These are phyloP conservation scores for Sisor rabdophorus DNA, from an alignment of 2,113 vertebrate species.

Conservation along the genomic window DNA sequence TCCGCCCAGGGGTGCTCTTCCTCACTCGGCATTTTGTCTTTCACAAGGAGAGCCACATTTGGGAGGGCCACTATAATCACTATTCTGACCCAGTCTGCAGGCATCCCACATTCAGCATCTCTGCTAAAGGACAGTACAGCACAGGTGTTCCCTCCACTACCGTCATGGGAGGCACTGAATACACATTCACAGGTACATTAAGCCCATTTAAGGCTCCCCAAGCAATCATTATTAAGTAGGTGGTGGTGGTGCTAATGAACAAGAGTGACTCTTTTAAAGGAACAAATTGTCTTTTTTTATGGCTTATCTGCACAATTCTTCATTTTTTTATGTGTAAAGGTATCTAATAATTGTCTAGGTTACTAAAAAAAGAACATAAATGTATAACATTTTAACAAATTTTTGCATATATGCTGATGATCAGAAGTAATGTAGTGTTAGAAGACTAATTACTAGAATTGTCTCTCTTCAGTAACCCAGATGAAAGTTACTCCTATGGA, in stretches of 20 bases:
- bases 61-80: constrained; percentile 85
- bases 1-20: constrained; percentile 80
- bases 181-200: constrained; percentile 81
- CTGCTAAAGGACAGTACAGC: constrained; percentile 80
- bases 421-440: background rate
- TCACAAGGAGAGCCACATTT: constrained; percentile 79
- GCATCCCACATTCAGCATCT: constrained; percentile 82
- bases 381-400: background rate
- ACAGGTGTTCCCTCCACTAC: constrained; percentile 72
- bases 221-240: background rate
- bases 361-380: background rate
- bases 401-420: background rate
- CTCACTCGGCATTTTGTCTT: constrained; percentile 85
- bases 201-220: background rate
- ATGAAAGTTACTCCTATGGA: constrained; percentile 87
- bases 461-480: constrained; percentile 73
- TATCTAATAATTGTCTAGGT: background rate
- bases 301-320: background rate
- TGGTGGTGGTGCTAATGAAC: background rate
- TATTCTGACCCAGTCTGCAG: constrained; percentile 83
- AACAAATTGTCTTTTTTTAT: background rate
- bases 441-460: background rate
- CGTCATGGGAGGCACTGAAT: constrained; percentile 82
- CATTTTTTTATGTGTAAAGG: background rate
- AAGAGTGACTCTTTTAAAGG: background rate